phyloP scores from a whole-genome alignment of 2,888 invertebrate genomes.

The Andrena camellia region DNA sequence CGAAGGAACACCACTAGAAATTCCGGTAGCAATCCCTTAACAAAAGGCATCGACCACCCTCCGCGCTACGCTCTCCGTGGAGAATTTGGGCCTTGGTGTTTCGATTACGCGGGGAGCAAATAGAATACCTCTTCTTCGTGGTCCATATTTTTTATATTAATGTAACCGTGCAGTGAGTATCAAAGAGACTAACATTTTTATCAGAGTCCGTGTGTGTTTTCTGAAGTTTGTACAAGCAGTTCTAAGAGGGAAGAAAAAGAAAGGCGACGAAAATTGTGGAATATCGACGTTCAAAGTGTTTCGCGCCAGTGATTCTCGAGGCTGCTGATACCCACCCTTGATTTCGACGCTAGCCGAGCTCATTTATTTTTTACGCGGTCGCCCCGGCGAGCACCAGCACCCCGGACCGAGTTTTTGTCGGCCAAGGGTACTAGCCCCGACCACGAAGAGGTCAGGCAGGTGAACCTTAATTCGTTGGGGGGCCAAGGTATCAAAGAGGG shows the following conservation, averaged over 20 bases:
- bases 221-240: no score
- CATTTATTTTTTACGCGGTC: slow-evolving; percentile 64
- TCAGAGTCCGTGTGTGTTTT: no score
- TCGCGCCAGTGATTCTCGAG: slow-evolving; percentile 38
- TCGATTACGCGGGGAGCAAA: no score
- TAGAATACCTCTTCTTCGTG: no score
- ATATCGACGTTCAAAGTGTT: slow-evolving; percentile 2
- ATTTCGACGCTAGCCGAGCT: slow-evolving; percentile 38
- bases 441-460: slow-evolving; percentile 72
- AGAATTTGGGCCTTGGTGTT: neutral
- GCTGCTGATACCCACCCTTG: slow-evolving; percentile 37
- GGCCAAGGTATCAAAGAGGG: slow-evolving; percentile 73
- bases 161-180: no score
- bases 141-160: no score
- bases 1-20: neutral
- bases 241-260: no score
- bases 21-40: slow-evolving; percentile 42
- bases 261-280: neutral
- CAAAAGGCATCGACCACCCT: slow-evolving; percentile 35
- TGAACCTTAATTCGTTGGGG: slow-evolving; percentile 75
- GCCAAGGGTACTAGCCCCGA: slow-evolving; percentile 33
- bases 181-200: no score
- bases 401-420: slow-evolving; percentile 49
- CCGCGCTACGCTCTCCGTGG: neutral
- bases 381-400: slow-evolving; percentile 37